Base-by-base conservation (phyloP, 2,797 vertebrate genomes). In the Meriones psammophilus region DNA sequence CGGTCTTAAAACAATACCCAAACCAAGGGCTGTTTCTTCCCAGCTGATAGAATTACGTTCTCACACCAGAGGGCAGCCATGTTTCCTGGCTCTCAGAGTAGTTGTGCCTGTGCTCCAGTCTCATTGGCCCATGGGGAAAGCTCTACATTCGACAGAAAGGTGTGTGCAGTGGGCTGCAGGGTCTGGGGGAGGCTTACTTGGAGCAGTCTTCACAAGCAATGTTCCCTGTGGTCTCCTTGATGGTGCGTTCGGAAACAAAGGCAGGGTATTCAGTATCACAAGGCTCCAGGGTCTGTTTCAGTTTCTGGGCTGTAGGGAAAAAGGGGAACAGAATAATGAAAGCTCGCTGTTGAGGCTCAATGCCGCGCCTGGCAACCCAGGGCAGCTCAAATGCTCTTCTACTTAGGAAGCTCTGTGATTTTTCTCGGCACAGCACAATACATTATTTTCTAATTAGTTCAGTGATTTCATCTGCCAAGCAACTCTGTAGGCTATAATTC, bases 191-290 rank as follows among this genome's bases (percentile, higher is more conserved):
- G 39, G 93, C 99, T 96, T 99, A 99, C 99, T 99, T 99, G 98
- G 99, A 98, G 98, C 99, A 99, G 98, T 99, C 99, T 96, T 99
- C 99, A 58, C 99, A 99, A 98, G 99, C 99, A 86, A 99, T 99
- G 98, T 99, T 99, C 95, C 99, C 99, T 28, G 98, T 99, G 97
- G 99, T 99, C 98, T 99, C 99, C 98, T 99, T 99, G 98, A 99
- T 99, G 97, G 99, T 99, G 96, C 99, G 99, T 97, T 99, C 99
- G 0, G 99, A 99, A 97, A 99, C 98, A 91, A 99, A 99, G 30
- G 99, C 99, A 36, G 99, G 99, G 97, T 99, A 99, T 98, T 99
- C 99, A 0, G 99, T 99, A 96, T 99, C 99, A 97, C 99, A 99
- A 33, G 99, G 99, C 97, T 99, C 99, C 98, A 99, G 98, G 98